Base-by-base conservation (phyloP, 2,888 invertebrate species). In the Zaprionus obscuricornis region DNA sequence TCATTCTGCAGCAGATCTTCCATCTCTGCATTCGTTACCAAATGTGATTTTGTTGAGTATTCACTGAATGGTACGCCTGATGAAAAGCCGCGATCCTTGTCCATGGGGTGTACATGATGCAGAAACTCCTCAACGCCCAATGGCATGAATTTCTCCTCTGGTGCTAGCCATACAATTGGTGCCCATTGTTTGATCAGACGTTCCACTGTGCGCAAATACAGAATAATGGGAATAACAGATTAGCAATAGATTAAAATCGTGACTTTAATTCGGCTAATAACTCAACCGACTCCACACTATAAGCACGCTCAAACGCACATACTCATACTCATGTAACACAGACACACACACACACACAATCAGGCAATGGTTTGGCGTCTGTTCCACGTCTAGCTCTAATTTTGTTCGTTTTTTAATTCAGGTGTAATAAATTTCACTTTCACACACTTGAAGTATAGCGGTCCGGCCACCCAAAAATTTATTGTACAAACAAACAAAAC, bases 81-180 rank as follows among this genome's bases (percentile, higher is more conserved):
- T 0, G 75, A 84, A 51, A 82, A 76, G 13, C 81, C 85, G 7
- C 75, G 74, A 42, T 87, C 81, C 46, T 88, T 89, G 50, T 87
- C 88, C 76, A 89, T 89, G 3, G 90, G 89, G 71, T 90, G 90
- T 2, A 93, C 92, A 86, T 93, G 91, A 55, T 91, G 89, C 43
- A 94, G 88, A 87, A 94, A 94, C 65, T 92, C 92, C 37, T 92
- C 92, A 1, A 93, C 93, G 47, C 92, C 92, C 49, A 92, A 89
- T 0, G 94, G 94, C 89, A 93, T 90, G 85, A 92, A 94, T 86
- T 91, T 91, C 88, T 94, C 94, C 51, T 92, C 92, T 1, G 93
- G 93, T 43, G 93, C 93, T 42, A 94, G 89, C 93, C 93, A 93
- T 16, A 94, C 92, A 37, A 94, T 81, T 2, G 94, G 94, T 1